Percentiles rank a stretch among this genome's conserved stretches.
Conservation (phyloP, 2,888 invertebrate genomes). For the Diarsia brunnea region DNA sequence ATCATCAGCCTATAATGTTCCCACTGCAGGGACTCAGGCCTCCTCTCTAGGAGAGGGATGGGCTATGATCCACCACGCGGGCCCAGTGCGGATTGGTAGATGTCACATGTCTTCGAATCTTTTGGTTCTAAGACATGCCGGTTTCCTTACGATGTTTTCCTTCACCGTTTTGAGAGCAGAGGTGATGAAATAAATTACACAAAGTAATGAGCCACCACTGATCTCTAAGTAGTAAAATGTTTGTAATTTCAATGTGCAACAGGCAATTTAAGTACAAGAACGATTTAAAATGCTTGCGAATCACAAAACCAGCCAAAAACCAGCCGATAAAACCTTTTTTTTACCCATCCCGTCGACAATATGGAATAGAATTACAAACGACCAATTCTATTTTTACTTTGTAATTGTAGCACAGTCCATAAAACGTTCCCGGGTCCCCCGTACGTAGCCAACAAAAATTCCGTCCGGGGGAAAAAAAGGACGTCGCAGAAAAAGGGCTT, state of each 20-base stretch:
- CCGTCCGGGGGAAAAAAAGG: conserved; percentile 86
- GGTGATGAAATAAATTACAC: too few species aligned
- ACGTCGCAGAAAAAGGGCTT: conserved; percentile 90
- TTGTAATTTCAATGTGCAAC: conserved; percentile 8
- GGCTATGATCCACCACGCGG: too few species aligned
- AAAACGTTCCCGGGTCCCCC: conserved; percentile 82
- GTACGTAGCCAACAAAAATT: conserved; percentile 84
- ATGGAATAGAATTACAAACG: conserved; percentile 86
- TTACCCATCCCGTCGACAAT: conserved; percentile 77
- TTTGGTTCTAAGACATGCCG: too few species aligned
- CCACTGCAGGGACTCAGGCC: too few species aligned
- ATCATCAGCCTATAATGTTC: too few species aligned
- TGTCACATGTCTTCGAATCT: too few species aligned
- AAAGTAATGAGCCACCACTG: too few species aligned
- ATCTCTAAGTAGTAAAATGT: neutral
- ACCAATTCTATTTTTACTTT: conserved; percentile 89
- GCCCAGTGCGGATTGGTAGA: too few species aligned
- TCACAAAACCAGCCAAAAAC: conserved; percentile 56
- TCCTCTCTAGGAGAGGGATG: too few species aligned
- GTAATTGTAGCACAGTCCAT: conserved; percentile 90
- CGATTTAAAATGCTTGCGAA: conserved; percentile 34
- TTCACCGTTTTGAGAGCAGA: too few species aligned
- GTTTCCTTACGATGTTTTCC: too few species aligned
- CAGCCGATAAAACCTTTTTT: conserved; percentile 71
- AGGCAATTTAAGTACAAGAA: conserved; percentile 22